Percentiles rank a stretch among this genome's conserved stretches.
phyloP scores from a whole-genome alignment of 2,888 invertebrate species.

The Xestia rhomboidea region DNA sequence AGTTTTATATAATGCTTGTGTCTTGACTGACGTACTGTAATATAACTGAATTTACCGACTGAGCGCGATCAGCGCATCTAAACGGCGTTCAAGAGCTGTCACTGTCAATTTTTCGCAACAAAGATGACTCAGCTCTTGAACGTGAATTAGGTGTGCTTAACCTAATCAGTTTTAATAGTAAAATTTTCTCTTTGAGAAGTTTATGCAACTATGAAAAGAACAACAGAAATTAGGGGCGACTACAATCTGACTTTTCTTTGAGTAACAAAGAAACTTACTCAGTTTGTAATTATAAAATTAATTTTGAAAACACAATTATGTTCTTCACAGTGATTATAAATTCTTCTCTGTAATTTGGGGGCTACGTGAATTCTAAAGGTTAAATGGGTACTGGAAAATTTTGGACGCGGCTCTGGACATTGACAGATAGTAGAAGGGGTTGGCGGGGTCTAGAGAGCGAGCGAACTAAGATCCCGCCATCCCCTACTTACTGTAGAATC shows the following conservation, averaged over 20 bases:
- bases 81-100: not conserved
- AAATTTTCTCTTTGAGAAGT: not conserved
- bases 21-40: not conserved
- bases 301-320: slow-evolving; percentile 20
- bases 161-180: not conserved
- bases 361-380: not conserved
- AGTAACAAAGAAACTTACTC: slow-evolving; percentile 20
- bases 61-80: not conserved
- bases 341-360: not conserved
- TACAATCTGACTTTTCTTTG: slow-evolving; percentile 37
- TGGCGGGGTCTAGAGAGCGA: no score
- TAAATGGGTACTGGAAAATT: not conserved
- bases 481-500: not conserved
- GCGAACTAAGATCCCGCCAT: no score
- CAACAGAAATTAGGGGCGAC: not conserved
- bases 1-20: not conserved
- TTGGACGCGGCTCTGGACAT: not conserved
- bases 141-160: not conserved
- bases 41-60: not conserved
- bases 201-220: not conserved
- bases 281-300: slow-evolving; percentile 36
- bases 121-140: not conserved
- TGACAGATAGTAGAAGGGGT: not conserved
- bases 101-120: not conserved
- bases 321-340: slow-evolving; percentile 2